These are phyloP conservation scores for Asbolus verrucosus DNA, from an alignment of 1,140 invertebrate genomes.

Conservation along the genomic window DNA sequence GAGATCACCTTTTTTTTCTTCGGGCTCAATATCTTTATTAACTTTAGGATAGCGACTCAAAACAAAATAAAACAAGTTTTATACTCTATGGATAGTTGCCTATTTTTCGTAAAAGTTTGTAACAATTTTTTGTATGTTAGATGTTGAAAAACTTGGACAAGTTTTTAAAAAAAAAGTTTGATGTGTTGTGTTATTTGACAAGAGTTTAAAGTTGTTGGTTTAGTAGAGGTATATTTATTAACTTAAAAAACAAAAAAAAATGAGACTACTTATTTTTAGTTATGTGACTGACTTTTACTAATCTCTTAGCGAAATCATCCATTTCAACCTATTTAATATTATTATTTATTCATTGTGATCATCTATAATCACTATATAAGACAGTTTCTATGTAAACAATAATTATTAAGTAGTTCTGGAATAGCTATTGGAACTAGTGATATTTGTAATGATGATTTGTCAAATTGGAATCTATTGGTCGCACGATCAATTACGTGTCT, in stretches of 20 bases:
- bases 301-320: constrained; percentile 14
- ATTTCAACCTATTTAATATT: constrained; percentile 4
- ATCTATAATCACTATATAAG: constrained; percentile 22
- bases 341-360: constrained; percentile 24
- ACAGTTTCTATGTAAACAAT: constrained; percentile 6
- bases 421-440: constrained; percentile 21
- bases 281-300: constrained; percentile 28
- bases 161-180: constrained; percentile 24
- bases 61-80: constrained; percentile 29
- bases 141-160: too few species aligned
- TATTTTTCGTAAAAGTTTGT: constrained; percentile 36
- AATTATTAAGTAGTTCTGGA: constrained; percentile 13
- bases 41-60: constrained; percentile 5
- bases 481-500: constrained; percentile 4
- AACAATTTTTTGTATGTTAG: constrained; percentile 9
- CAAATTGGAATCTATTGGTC: not conserved
- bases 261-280: constrained; percentile 34
- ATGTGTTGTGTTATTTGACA: constrained; percentile 34
- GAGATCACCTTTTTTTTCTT: constrained; percentile 15
- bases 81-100: constrained; percentile 37
- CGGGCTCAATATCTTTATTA: constrained; percentile 34
- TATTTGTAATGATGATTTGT: constrained; percentile 6
- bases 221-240: constrained; percentile 31
- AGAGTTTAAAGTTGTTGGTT: constrained; percentile 35
- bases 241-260: constrained; percentile 24